Percentiles rank a stretch among this genome's conserved stretches.
phyloP scores from a whole-genome alignment of 37 sponge, comb jelly and placozoan species.

The Cladorhizidae sp. region DNA sequence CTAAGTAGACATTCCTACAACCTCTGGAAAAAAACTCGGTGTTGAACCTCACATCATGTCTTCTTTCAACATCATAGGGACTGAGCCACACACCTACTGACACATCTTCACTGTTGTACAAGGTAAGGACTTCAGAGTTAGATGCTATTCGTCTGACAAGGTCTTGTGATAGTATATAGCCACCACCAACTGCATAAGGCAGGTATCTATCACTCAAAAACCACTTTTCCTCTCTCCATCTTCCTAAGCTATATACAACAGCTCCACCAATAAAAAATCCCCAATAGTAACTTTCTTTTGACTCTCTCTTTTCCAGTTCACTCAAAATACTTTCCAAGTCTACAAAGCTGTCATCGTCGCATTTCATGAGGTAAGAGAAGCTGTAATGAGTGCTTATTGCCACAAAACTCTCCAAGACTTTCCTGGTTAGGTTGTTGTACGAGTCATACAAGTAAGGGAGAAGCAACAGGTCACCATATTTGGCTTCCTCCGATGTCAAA shows the following conservation, averaged over 20 bases:
- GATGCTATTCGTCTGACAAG: constrained; percentile 55
- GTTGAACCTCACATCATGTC: constrained; percentile 85
- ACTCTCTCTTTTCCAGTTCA: constrained; percentile 31
- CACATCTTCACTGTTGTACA: constrained; percentile 83
- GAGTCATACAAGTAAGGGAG: constrained; percentile 61
- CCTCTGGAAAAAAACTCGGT: too few species aligned
- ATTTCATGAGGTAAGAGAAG: constrained; percentile 80
- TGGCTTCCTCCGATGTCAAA: constrained; percentile 15
- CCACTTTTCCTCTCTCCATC: constrained; percentile 79
- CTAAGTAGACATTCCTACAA: too few species aligned
- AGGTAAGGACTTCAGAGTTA: constrained; percentile 43
- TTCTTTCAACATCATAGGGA: constrained; percentile 56
- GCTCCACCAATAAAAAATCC: constrained; percentile 87
- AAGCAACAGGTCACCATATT: constrained; percentile 61
- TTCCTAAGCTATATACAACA: constrained; percentile 54
- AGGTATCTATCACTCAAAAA: constrained; percentile 84
- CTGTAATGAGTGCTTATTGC: constrained; percentile 32
- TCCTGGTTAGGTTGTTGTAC: constrained; percentile 67
- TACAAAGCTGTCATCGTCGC: constrained; percentile 88
- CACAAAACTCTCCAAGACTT: constrained; percentile 64
- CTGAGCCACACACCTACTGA: constrained; percentile 90
- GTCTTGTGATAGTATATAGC: constrained; percentile 72
- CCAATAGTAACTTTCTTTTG: constrained; percentile 67
- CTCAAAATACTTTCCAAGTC: constrained; percentile 29
- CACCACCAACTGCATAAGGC: constrained; percentile 91